A percentile compares a stretch with the other conserved stretches of the same genome.
phyloP scores from a whole-genome alignment of 1,140 invertebrate species.

The Scaptomyza montana region DNA sequence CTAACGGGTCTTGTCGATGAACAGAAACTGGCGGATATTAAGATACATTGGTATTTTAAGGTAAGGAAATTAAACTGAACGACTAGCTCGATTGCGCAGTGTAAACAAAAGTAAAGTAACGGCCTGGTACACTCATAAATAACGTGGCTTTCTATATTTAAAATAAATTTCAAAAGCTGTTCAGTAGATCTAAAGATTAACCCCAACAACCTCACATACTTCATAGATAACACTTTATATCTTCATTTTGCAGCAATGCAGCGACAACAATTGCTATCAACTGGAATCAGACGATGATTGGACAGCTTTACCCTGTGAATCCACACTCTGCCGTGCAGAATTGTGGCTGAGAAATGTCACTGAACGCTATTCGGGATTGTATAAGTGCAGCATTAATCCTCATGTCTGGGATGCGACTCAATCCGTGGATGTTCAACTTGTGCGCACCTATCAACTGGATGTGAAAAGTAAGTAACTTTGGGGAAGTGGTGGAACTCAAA shows the following conservation, averaged over 20 bases:
- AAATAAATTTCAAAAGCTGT: no score
- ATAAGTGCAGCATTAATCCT: constrained; percentile 76
- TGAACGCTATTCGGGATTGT: constrained; percentile 77
- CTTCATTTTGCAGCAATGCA: constrained; percentile 63
- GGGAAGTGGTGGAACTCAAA: neutral
- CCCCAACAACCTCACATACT: no score
- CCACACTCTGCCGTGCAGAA: constrained; percentile 67
- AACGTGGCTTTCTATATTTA: no score
- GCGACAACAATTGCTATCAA: constrained; percentile 70
- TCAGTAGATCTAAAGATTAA: no score
- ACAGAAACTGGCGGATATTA: constrained; percentile 52
- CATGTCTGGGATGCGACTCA: constrained; percentile 54
- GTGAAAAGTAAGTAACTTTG: constrained; percentile 62
- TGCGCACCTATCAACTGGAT: constrained; percentile 77
- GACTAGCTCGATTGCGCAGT: no score
- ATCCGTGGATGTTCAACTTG: constrained; percentile 67
- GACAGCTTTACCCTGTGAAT: constrained; percentile 73
- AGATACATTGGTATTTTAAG: constrained; percentile 80
- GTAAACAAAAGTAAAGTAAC: no score
- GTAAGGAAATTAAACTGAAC: constrained; percentile 43
- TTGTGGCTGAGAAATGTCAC: constrained; percentile 73
- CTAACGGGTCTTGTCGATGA: constrained; percentile 69
- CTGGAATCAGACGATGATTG: constrained; percentile 60
- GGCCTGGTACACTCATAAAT: no score
- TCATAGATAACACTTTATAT: neutral